These are phyloP conservation scores for Grammomys surdaster DNA, from an alignment of 2,113 vertebrate genomes.

Conservation along the genomic window DNA sequence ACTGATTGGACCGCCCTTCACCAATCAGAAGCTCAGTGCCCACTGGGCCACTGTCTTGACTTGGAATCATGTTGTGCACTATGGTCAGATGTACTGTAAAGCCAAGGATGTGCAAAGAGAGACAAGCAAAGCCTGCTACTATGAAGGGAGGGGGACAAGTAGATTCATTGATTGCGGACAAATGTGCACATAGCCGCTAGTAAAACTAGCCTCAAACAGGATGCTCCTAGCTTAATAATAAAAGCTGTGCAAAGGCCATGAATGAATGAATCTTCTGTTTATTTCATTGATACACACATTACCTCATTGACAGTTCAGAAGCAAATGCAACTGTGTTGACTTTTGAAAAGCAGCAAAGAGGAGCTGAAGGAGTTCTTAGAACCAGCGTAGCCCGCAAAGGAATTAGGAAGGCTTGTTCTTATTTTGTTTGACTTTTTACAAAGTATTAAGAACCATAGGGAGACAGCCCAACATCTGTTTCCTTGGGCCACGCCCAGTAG, in stretches of 20 bases:
- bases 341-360: conserved; percentile 78
- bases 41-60: conserved; percentile 87
- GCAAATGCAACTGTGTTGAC: conserved; percentile 81
- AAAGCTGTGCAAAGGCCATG: conserved; percentile 90
- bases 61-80: conserved; percentile 97
- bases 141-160: conserved; percentile 87
- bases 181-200: conserved; percentile 89
- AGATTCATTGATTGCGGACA: conserved; percentile 86
- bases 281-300: conserved; percentile 91
- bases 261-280: conserved; percentile 88
- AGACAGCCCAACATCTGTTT: conserved; percentile 69
- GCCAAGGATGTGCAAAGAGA: conserved; percentile 96
- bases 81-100: conserved; percentile 98
- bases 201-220: conserved; percentile 90
- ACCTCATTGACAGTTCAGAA: conserved; percentile 89
- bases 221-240: conserved; percentile 90
- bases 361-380: conserved; percentile 76
- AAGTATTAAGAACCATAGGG: conserved; percentile 78
- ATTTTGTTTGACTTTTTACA: conserved; percentile 65
- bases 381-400: conserved; percentile 79
- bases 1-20: conserved; percentile 87
- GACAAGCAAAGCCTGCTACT: conserved; percentile 82
- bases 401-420: conserved; percentile 75
- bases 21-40: conserved; percentile 90
- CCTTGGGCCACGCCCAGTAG: conserved; percentile 76